Evolutionary conservation across 2,113 vertebrate species (phyloP), one percentile per base, ranked within the genome.

Genomic region (Rostratula benghalensis): DNA sequence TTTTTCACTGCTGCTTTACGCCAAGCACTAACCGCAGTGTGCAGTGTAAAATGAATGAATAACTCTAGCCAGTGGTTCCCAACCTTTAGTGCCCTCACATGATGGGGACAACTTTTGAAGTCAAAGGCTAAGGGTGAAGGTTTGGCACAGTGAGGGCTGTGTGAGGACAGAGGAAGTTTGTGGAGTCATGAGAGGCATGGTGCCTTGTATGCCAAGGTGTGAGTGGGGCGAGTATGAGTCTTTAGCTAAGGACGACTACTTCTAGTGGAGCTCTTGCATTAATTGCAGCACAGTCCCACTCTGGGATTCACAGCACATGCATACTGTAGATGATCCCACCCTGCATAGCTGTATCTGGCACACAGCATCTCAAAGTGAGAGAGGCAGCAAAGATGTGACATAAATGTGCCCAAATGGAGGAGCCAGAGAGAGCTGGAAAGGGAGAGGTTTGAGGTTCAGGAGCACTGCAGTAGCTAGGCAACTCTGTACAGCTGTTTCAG

Each of bases 221-320:
- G n/a, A 51, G 43, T 11, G 31, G 7, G 4, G 37, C 57, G n/a
- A 0, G 0, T 8, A 4, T 0, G 0, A 22, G 14, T 16, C 28
- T 86, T 80, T 30, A 45, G n/a, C n/a, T 11, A 16, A 51, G 33
- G 31, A 23, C 1, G 12, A 2, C 25, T 71, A 43, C 30, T 69
- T 79, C 48, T 69, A 8, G 28, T 13, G 39, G 17, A 50, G 48
- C 31, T 41, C 37, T 79, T 57, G 37, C 28, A 11, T 21, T 30
- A n/a, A 3, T 2, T 57, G 68, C 54, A 14, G 11, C 30, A 54
- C 41, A 25, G 31, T 15, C 11, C 15, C 7, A 1, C 14, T 27
- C 19, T 1, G 1, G 43, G 25, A 39, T n/a, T 39, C 43, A 24
- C 8, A 20, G 6, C 17, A 8, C 3, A 1, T 21, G 6, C 3